A percentile compares a stretch with the other conserved stretches of the same genome.
phyloP scores from a whole-genome alignment of 2,113 vertebrate species.

The Urocitellus parryii region DNA sequence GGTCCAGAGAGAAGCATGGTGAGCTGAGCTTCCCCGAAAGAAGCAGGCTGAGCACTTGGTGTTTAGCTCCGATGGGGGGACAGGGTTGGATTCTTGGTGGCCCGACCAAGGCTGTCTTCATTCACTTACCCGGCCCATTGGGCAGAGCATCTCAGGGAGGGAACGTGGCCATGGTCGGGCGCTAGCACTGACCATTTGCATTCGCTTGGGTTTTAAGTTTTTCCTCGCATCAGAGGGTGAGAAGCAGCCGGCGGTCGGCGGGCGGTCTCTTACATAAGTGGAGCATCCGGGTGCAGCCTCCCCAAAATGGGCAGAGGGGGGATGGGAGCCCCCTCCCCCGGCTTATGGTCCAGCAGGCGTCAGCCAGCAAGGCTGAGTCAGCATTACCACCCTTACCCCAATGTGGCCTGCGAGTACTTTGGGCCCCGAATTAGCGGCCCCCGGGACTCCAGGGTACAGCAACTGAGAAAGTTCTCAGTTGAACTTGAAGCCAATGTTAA shows the following conservation, averaged over 20 bases:
- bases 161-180: neutral
- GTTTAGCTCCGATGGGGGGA: neutral
- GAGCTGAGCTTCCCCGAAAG: neutral
- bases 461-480: constrained; percentile 52
- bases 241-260: accelerated
- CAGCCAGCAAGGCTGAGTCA: neutral
- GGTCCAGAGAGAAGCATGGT: neutral
- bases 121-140: neutral
- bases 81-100: neutral
- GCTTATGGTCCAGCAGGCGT: neutral
- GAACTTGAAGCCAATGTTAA: constrained; percentile 1
- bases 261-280: neutral
- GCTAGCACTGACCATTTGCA: neutral
- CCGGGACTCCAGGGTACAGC: neutral
- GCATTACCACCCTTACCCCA: no score
- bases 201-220: neutral
- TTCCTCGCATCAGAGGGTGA: neutral
- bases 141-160: neutral
- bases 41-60: neutral
- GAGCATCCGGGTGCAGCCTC: neutral
- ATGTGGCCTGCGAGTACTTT: neutral
- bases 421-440: neutral
- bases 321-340: neutral
- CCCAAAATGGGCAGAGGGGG: neutral
- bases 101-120: neutral